Evolutionary conservation across 2,888 invertebrate species (phyloP).

Genomic region (Drosophila greeni): DNA sequence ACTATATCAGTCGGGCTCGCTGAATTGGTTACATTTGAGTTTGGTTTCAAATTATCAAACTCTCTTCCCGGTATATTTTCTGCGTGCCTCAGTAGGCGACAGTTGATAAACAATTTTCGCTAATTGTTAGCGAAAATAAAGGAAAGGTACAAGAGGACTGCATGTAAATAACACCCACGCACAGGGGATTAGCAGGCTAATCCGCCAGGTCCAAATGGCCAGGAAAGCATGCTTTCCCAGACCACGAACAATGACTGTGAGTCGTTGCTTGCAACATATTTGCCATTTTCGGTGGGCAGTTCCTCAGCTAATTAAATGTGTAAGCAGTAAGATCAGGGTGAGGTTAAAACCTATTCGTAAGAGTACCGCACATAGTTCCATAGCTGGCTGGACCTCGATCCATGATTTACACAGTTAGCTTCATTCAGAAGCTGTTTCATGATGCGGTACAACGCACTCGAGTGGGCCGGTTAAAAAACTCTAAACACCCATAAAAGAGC

Average conservation of each 20-base stretch:
- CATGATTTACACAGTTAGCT: neutral
- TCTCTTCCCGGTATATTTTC: conserved; percentile 3
- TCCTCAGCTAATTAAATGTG: conserved; percentile 64
- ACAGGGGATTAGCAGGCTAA: conserved; percentile 59
- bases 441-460: neutral
- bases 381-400: neutral
- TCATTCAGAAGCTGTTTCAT: conserved; percentile 12
- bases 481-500: conserved; percentile 19
- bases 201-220: conserved; percentile 44
- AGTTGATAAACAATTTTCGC: conserved; percentile 40
- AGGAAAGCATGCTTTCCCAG: conserved; percentile 9
- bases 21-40: neutral
- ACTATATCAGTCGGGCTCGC: neutral
- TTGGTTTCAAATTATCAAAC: neutral
- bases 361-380: neutral
- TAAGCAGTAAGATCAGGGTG: conserved; percentile 51
- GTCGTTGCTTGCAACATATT: conserved; percentile 12
- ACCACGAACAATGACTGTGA: neutral
- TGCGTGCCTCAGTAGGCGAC: conserved; percentile 33
- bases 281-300: conserved; percentile 54
- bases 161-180: conserved; percentile 45
- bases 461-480: conserved; percentile 45
- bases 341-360: too few species aligned
- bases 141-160: conserved; percentile 23
- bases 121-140: conserved; percentile 46